Evolutionary conservation across 2,113 vertebrate genomes (phyloP), one percentile per base, ranked within the genome.

Genomic region (Ciconia stormi): DNA sequence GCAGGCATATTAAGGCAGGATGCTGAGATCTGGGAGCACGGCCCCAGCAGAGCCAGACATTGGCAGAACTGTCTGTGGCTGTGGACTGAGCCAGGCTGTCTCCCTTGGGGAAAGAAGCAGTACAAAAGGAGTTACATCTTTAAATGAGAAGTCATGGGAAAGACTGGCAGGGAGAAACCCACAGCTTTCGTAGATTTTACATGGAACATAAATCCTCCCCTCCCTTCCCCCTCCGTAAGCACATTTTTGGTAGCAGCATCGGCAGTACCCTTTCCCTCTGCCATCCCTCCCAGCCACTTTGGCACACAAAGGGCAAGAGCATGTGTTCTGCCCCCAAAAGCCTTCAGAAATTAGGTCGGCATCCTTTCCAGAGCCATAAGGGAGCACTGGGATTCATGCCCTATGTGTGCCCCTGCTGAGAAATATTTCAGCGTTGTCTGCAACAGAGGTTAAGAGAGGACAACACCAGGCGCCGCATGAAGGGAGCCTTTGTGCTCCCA

Each of bases 151-250:
- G 20, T 52, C 30, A 63, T 44, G 34, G 20, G 17, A 30, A 82
- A 84, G 47, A 27, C 3, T 50, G 26, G 16, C 44, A 90, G 36
- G 26, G 4, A 79, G 32, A 71, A 90, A 49, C 4, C 2, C 27
- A 73, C 8, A 44, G 23, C 13, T 79, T 85, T 65, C 71, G 9
- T 15, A 27, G 21, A 18, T 44, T 72, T 76, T 55, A 47, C 15
- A 47, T 20, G 15, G 17, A 72, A 76, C 3, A 16, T 53, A 93
- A 69, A 69, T 55, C 61, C 17, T 71, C 3, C 20, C 7, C 10
- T 67, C 10, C 5, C 8, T 76, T 14, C 16, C 20, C 0, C 0
- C 13, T 87, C 18, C 0, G 3, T 38, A 11, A 53, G 13, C 27
- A 63, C 16, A 55, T n/a, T 82, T 84, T 91, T 76, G n/a, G 62